Evolutionary conservation across 2,797 vertebrate genomes (phyloP).

Genomic region (Eupleurogrammus muticus): DNA sequence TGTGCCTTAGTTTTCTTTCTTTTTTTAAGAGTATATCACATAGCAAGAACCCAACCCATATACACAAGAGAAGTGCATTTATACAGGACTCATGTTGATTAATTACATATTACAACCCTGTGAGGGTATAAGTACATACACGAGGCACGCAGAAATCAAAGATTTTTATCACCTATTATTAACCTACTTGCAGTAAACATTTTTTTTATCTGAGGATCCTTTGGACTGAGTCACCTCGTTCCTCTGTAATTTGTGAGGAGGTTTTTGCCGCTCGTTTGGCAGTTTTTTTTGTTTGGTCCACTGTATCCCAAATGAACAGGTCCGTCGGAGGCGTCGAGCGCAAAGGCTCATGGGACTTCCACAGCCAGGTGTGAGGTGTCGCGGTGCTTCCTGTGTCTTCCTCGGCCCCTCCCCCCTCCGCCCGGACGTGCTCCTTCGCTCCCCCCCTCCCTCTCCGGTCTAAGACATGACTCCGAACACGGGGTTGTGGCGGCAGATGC

Average conservation of each 20-base stretch:
- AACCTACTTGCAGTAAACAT: slow-evolving; percentile 73
- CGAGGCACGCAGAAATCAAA: slow-evolving; percentile 89
- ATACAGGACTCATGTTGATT: slow-evolving; percentile 78
- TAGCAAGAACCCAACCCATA: slow-evolving; percentile 85
- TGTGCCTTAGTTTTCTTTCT: not conserved
- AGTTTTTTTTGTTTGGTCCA: slow-evolving; percentile 77
- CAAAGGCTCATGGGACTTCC: slow-evolving; percentile 66
- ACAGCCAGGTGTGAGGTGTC: slow-evolving; percentile 54
- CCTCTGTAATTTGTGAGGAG: slow-evolving; percentile 61
- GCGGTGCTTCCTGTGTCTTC: slow-evolving; percentile 8
- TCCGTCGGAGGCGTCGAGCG: slow-evolving; percentile 53
- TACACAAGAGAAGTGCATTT: slow-evolving; percentile 82
- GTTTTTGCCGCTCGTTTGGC: slow-evolving; percentile 34
- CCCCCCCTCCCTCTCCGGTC: slow-evolving; percentile 8
- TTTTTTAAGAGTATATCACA: slow-evolving; percentile 78
- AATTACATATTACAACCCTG: slow-evolving; percentile 88
- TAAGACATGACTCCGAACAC: slow-evolving; percentile 99
- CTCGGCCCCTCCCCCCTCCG: slow-evolving; percentile 26
- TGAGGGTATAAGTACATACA: slow-evolving; percentile 83
- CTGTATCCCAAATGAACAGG: slow-evolving; percentile 48
- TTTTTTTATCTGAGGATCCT: slow-evolving; percentile 81
- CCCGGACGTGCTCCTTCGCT: not conserved
- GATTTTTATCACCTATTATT: slow-evolving; percentile 84
- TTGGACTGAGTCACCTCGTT: slow-evolving; percentile 87
- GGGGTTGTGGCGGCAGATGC: slow-evolving; percentile 99